These are phyloP conservation scores for Orthosia gothica DNA, from an alignment of 2,888 invertebrate genomes.

Conservation along the genomic window DNA sequence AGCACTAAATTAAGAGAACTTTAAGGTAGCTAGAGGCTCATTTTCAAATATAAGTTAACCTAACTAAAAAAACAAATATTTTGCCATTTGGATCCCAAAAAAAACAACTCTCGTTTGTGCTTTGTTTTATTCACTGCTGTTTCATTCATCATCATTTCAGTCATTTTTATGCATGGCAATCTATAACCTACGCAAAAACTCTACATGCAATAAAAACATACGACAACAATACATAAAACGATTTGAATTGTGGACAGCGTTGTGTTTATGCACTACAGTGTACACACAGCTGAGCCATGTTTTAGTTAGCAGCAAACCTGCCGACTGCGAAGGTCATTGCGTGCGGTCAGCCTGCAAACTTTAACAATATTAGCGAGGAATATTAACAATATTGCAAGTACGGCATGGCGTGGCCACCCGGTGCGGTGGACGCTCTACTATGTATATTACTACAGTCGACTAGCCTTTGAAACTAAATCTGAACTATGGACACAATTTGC, in stretches of 20 bases:
- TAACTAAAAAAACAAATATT: neutral
- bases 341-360: conserved; percentile 53
- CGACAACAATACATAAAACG: conserved; percentile 41
- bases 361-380: conserved; percentile 65
- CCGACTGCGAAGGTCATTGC: conserved; percentile 35
- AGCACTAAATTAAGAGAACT: neutral
- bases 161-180: neutral
- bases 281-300: conserved; percentile 27
- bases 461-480: conserved; percentile 64
- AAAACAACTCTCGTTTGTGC: neutral
- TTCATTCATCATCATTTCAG: no score
- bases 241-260: conserved; percentile 12
- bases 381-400: conserved; percentile 66
- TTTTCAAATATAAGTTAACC: neutral
- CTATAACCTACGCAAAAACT: conserved; percentile 10
- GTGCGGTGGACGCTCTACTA: conserved; percentile 56
- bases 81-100: neutral
- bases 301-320: conserved; percentile 55
- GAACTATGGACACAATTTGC: conserved; percentile 57
- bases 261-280: conserved; percentile 23
- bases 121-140: neutral
- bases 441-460: conserved; percentile 55
- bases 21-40: neutral
- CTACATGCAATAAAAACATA: conserved; percentile 17
- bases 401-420: conserved; percentile 34